Percentiles rank a stretch among this genome's conserved stretches.
These are phyloP conservation scores for Andrena chrysosceles DNA, from an alignment of 2,888 invertebrate genomes.

Conservation along the genomic window DNA sequence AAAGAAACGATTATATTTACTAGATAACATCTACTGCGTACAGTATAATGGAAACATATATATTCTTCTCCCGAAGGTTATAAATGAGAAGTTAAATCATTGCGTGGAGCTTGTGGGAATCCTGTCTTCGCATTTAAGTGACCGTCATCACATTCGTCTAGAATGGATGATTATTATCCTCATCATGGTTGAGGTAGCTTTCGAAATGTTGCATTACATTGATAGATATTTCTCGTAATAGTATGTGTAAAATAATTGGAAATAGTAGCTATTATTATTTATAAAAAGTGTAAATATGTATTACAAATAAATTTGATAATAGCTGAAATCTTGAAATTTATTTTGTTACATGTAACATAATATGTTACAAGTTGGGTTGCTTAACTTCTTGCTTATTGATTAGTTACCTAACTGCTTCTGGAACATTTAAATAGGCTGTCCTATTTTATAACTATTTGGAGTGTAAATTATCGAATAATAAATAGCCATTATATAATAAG, in stretches of 20 bases:
- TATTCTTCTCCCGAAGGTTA: conserved; percentile 88
- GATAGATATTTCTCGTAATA: conserved; percentile 86
- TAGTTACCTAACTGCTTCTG: conserved; percentile 1
- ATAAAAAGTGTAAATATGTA: conserved; percentile 12
- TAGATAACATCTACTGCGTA: conserved; percentile 11
- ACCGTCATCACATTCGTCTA: conserved; percentile 95
- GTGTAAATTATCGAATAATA: neutral
- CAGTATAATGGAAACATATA: neutral
- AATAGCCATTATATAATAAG: neutral
- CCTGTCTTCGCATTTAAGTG: conserved; percentile 95
- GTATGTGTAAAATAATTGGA: neutral
- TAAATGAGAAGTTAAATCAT: conserved; percentile 98
- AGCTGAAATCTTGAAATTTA: neutral
- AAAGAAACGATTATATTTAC: neutral
- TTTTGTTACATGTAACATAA: neutral
- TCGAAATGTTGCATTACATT: conserved; percentile 92
- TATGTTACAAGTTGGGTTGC: neutral
- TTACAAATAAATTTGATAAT: conserved; percentile 23
- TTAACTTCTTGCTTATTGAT: neutral
- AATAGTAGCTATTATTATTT: neutral
- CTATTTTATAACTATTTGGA: neutral
- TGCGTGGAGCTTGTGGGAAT: conserved; percentile 97
- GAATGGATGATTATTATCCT: conserved; percentile 99
- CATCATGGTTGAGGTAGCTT: conserved; percentile 97
- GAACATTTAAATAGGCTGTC: neutral